Base-by-base conservation (phyloP, 2,797 vertebrate species). In the Melanogrammus aeglefinus region DNA sequence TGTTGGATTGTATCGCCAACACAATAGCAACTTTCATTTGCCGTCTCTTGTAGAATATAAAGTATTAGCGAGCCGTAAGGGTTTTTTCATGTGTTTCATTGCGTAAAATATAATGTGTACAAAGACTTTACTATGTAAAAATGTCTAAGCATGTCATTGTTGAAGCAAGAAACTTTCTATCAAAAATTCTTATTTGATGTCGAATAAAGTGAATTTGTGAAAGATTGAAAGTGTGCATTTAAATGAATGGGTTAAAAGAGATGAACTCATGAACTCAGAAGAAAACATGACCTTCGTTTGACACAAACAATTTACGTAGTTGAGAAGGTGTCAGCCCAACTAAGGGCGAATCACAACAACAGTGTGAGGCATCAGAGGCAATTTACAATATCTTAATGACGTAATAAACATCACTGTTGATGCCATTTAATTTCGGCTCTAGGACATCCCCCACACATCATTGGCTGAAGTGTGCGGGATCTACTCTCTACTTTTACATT, bases 141-240 rank as follows among this genome's bases (percentile, higher is more conserved):
- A 36, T 38, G 36, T 38, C 35, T 24, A 9, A 73, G 21, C 36
- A 73, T 24, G 21, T 41, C 21, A 39, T 33, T 72, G 31, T 72
- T 21, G 24, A 73, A n/a, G 35, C 72, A 73, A 36, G 21, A 44
- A 39, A 16, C 38, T 27, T 27, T 31, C 44, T 82, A 74, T 75
- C 72, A 70, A 47, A 82, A 18, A 3, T 84, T 79, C 81, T 81
- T 82, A 81, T 87, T 80, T 78, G 47, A 73, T 76, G 80, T 76
- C 47, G 38, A 88, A 91, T 88, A 86, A 90, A 90, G n/a, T 69
- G 72, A 75, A 33, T 81, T 72, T 83, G 38, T 81, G 79, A 73
- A 72, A 78, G 35, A 72, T 76, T 51, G 0, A 82, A 79, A 5
- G 44, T 14, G 4, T 77, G 36, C 6, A 63, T 21, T 51, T 63